Conservation (phyloP, 2,797 vertebrate genomes). For the Acanthis flammea region DNA sequence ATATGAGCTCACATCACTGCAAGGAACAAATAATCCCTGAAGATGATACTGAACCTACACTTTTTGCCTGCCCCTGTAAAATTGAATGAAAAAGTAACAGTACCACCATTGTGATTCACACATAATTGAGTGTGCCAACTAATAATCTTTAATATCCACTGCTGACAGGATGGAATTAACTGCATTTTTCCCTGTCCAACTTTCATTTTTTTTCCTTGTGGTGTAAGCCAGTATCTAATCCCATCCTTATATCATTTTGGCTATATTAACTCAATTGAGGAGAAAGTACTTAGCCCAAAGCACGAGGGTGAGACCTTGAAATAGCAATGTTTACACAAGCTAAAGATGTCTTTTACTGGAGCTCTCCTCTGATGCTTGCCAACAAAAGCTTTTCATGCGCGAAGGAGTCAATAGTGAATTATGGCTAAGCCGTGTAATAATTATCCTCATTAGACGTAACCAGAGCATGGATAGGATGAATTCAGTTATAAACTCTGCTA, state of each 20-base stretch:
- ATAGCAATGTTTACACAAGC: slow-evolving; percentile 61
- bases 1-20: slow-evolving; percentile 7
- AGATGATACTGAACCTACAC: slow-evolving; percentile 72
- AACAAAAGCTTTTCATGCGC: slow-evolving; percentile 77
- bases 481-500: slow-evolving; percentile 80
- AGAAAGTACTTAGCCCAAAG: slow-evolving; percentile 66
- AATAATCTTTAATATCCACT: slow-evolving; percentile 95
- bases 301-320: slow-evolving; percentile 50
- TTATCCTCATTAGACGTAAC: slow-evolving; percentile 92
- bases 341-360: slow-evolving; percentile 80
- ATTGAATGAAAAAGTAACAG: slow-evolving; percentile 86
- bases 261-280: slow-evolving; percentile 73
- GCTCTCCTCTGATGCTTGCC: slow-evolving; percentile 68
- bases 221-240: slow-evolving; percentile 87
- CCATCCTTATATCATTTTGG: slow-evolving; percentile 77
- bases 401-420: slow-evolving; percentile 87
- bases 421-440: slow-evolving; percentile 91
- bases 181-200: slow-evolving; percentile 82
- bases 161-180: slow-evolving; percentile 99
- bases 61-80: slow-evolving; percentile 78
- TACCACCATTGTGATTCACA: slow-evolving; percentile 87
- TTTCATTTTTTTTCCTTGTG: slow-evolving; percentile 77
- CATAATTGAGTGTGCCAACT: slow-evolving; percentile 78
- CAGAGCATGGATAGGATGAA: slow-evolving; percentile 80
- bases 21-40: slow-evolving; percentile 58